Evolutionary conservation across 2,888 invertebrate species (phyloP), one percentile per base, ranked within the genome.

Genomic region (Phragmatobia fuliginosa): DNA sequence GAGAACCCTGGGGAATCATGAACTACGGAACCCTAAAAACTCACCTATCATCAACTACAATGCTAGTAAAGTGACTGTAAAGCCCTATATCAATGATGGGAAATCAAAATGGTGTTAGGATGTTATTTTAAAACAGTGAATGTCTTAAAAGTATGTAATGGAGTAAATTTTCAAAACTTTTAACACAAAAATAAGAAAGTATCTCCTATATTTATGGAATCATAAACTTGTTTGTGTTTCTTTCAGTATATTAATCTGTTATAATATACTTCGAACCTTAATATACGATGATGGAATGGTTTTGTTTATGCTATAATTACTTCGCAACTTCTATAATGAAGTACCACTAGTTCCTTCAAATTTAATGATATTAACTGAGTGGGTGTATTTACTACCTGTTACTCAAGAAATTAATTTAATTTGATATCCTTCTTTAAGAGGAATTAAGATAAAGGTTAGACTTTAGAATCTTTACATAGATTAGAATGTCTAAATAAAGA

Each of bases 261-360:
- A 62, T 58, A 68, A 76, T 74, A 67, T 71, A 61, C 63, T 72
- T 77, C 70, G 38, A 21, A 66, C 68, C 62, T 76, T 67, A 74
- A 71, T 74, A 78, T 76, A 68, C 56, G 72, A 77, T 82, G 82
- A 83, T 83, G 80, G 77, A 81, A 82, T 83, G 80, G 77, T 76
- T 83, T 75, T 73, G 70, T 80, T 78, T 66, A 74, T 72, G 71
- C 78, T 76, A 78, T 80, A 81, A 80, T 83, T 80, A 82, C 73
- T 79, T 75, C 66, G 68, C 65, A 66, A 75, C 68, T 71, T 72
- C 60, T 74, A 73, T 76, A 73, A 81, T 77, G 71, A 79, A 77
- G 73, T 72, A 66, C 66, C 67, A 56, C 49, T 65, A 69, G 68
- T 77, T 73, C 66, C 71, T 80, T 77, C 67, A 52, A 66, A 70